Evolutionary conservation across 2,888 invertebrate genomes (phyloP), one percentile per base, ranked within the genome.

Genomic region (Matsumyia berberina): DNA sequence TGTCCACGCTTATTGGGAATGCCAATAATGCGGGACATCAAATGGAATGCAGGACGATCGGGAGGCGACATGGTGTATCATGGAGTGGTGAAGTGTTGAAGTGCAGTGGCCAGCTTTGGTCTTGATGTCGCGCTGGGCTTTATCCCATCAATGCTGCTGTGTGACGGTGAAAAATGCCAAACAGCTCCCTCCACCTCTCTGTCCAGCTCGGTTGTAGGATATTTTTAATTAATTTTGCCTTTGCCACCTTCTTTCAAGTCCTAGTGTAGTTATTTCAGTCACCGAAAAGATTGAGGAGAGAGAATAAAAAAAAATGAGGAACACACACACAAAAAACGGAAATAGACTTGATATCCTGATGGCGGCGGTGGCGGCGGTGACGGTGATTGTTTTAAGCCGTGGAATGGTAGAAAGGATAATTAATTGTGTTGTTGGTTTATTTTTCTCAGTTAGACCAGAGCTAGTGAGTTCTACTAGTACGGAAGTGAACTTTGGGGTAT

Each of bases 191-290:
- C 55, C 11, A 31, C 24, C 1, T 1, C 24, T 24, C 24, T 24
- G 1, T 24, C 4, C 24, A 24, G 24, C 24, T 24, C 12, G 55
- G 64, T 80, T 53, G 19, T 66, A 39, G 66, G 80, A 85, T 70
- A 66, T 85, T 85, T 85, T 85, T 85, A 85, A 85, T 85, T 85
- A 85, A 85, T 80, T 85, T 80, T 76, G 51, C 85, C 42, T 58
- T 62, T 76, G 66, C 80, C 85, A 76, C 74, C 80, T 74, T 76
- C 66, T 51, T 78, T 67, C 55, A 57, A 57, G 67, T 42, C 58
- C 64, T 29, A 29, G 44, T 67, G 19, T 42, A 55, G 72, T 62
- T 60, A 46, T 60, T 49, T 62, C 24, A 46, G 17, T 35, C 51
- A 17, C 7, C 0, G 11, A 60, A 67, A 33, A 67, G 39, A 60